phyloP scores from a whole-genome alignment of 2,888 invertebrate genomes.

The Himalopsyche kuldschensis region DNA sequence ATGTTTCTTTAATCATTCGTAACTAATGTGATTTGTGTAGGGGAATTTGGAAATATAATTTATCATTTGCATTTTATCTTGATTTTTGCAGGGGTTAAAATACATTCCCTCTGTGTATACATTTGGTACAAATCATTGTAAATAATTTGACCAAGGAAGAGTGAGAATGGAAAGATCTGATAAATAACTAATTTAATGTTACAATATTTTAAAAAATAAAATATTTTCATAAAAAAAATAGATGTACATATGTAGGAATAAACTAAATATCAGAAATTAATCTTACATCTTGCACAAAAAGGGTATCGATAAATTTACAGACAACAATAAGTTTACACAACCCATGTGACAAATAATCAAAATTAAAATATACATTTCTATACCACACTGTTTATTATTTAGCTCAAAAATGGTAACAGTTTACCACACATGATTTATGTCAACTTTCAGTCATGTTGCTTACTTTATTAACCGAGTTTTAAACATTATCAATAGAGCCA shows the following conservation, averaged over 20 bases:
- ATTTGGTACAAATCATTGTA: too few relatives aligned
- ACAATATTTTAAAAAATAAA: background rate
- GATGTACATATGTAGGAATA: background rate
- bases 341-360: background rate
- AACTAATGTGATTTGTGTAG: background rate
- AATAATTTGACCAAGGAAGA: background rate
- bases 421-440: too few relatives aligned
- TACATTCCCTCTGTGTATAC: too few relatives aligned
- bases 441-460: too few relatives aligned
- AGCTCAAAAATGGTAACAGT: too few relatives aligned
- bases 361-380: background rate
- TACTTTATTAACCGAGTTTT: too few relatives aligned
- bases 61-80: too few relatives aligned
- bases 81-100: too few relatives aligned
- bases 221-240: background rate
- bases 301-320: background rate
- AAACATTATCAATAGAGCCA: too few relatives aligned
- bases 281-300: background rate
- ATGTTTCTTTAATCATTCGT: background rate
- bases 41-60: background rate
- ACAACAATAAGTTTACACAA: background rate
- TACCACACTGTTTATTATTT: too few relatives aligned
- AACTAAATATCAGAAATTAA: background rate
- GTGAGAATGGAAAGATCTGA: background rate
- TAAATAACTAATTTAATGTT: background rate